A percentile compares a stretch with the other conserved stretches of the same genome.
These are phyloP conservation scores for Drosophila kepulauana DNA, from an alignment of 1,140 invertebrate genomes.

Conservation along the genomic window DNA sequence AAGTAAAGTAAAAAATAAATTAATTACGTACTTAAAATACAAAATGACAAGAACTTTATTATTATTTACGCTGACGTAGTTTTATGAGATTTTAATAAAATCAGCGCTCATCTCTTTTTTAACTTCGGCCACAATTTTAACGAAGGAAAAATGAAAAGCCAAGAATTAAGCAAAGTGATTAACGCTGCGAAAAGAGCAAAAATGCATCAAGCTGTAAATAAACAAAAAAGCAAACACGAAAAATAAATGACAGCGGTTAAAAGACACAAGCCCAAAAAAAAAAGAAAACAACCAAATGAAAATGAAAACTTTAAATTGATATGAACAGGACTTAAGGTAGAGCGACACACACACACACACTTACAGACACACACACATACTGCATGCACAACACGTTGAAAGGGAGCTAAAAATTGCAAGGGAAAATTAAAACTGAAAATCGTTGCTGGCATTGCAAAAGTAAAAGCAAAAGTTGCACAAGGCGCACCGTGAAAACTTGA, in stretches of 20 bases:
- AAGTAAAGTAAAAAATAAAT: neutral
- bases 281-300: neutral
- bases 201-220: slow-evolving; percentile 37
- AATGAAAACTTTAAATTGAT: slow-evolving; percentile 52
- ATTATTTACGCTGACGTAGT: slow-evolving; percentile 66
- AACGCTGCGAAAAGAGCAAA: slow-evolving; percentile 45
- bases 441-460: slow-evolving; percentile 43
- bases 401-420: slow-evolving; percentile 9
- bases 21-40: slow-evolving; percentile 35
- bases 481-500: slow-evolving; percentile 32
- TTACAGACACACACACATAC: neutral
- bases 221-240: slow-evolving; percentile 9
- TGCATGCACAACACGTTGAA: slow-evolving; percentile 11
- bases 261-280: slow-evolving; percentile 6
- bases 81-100: slow-evolving; percentile 73
- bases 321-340: slow-evolving; percentile 30
- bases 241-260: slow-evolving; percentile 16
- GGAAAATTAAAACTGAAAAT: slow-evolving; percentile 51
- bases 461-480: slow-evolving; percentile 70
- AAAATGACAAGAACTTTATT: slow-evolving; percentile 66
- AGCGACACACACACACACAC: slow-evolving; percentile 17
- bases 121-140: slow-evolving; percentile 35
- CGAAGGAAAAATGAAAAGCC: slow-evolving; percentile 36
- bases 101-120: slow-evolving; percentile 31
- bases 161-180: slow-evolving; percentile 62